Conservation (phyloP, 2,888 invertebrate genomes). For the Glaucopsyche alexis region DNA sequence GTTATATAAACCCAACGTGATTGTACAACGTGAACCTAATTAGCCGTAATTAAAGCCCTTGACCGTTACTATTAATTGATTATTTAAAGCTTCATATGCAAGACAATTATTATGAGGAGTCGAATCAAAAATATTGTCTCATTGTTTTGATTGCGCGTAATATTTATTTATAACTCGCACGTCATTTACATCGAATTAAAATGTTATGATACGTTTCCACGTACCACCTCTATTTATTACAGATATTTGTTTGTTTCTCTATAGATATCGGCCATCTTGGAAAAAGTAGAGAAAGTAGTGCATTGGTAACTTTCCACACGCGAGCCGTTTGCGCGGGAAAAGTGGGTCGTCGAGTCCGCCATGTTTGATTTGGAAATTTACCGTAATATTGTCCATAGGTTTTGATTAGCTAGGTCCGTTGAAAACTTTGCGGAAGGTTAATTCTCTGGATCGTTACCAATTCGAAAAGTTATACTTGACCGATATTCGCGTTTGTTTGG, state of each 20-base stretch:
- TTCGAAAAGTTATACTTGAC: constrained; percentile 65
- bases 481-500: constrained; percentile 62
- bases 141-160: constrained; percentile 16
- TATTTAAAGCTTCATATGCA: not conserved
- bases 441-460: constrained; percentile 58
- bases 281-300: constrained; percentile 80
- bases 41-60: constrained; percentile 51
- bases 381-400: constrained; percentile 43
- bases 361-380: constrained; percentile 70
- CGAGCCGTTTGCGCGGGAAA: constrained; percentile 71
- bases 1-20: constrained; percentile 76
- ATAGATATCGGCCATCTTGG: constrained; percentile 71
- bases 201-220: constrained; percentile 25
- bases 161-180: constrained; percentile 1
- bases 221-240: constrained; percentile 59
- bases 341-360: constrained; percentile 67
- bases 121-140: not conserved
- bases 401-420: not conserved
- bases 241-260: constrained; percentile 47
- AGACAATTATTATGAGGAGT: not conserved
- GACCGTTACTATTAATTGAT: constrained; percentile 36
- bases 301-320: constrained; percentile 78
- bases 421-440: constrained; percentile 46
- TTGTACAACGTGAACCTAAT: constrained; percentile 63
- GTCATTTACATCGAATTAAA: constrained; percentile 12